Evolutionary conservation across 64 coral and sea anemone genomes (phyloP), one percentile per base, ranked within the genome.

Genomic region (Trachythela sp.): DNA sequence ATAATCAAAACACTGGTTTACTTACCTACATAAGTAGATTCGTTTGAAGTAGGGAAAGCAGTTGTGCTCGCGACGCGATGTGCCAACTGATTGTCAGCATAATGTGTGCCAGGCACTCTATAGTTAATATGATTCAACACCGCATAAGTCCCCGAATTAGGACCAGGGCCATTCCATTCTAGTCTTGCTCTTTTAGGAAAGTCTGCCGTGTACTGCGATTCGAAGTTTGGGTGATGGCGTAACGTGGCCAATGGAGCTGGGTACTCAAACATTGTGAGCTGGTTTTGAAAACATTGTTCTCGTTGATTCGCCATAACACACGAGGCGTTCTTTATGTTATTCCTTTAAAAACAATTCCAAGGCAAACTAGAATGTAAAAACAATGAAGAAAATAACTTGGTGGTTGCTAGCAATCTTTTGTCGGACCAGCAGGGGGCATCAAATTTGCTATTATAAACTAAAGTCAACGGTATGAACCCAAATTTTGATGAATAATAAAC

Each of bases 391-490:
- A 39, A 80, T 37, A 80, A 39, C 75, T 30, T 8, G 22, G 56
- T 17, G 33, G 10, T 29, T 35, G 37, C 20, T 15, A 18, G 75
- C 33, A 11, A 80, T 80, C 75, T 80, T 80, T 80, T 80, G 75
- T 35, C 75, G 75, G 11, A 11, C 3, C 75, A 80, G 37, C 75
- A 30, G 75, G 75, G 75, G 75, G 75, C 37, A 29, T 37, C 13
- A 18, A 80, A 80, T 80, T 37, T 80, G 56, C 75, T 80, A 80
- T 36, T 80, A 80, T 80, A 80, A 80, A 80, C 75, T 80, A 34
- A 35, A 39, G 2, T 80, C 56, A 27, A 64, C 56, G 56, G 42
- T 6, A 45, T 45, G 42, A 45, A 45, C 4, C 11, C 56, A 6
- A 18, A 64, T 10, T 64, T 64, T 64, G 42, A 45, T 45, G 26